These are phyloP conservation scores for Riptortus pedestris DNA, from an alignment of 1,140 invertebrate species.

Conservation along the genomic window DNA sequence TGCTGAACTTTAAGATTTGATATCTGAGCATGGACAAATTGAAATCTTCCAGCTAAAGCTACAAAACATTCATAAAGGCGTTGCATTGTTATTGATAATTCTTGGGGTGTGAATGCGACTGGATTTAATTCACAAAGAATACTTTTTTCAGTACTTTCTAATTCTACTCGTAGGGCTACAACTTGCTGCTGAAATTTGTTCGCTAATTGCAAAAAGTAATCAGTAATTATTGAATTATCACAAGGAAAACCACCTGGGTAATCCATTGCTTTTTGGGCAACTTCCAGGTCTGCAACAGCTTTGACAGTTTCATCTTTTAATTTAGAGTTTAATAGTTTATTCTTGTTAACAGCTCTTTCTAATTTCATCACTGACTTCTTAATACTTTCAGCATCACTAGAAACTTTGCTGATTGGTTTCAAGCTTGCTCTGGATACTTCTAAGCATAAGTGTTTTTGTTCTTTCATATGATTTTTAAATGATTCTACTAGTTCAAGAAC, in stretches of 20 bases:
- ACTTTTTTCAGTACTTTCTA: constrained; percentile 16
- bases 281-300: not conserved
- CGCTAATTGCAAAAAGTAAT: constrained; percentile 3
- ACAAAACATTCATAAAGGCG: constrained; percentile 16
- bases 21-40: constrained; percentile 9
- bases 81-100: constrained; percentile 17
- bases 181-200: constrained; percentile 14
- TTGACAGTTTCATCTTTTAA: constrained; percentile 8
- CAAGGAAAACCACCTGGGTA: not conserved
- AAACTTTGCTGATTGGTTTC: constrained; percentile 9
- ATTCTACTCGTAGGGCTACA: not conserved
- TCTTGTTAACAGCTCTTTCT: constrained; percentile 11
- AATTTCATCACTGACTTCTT: constrained; percentile 14
- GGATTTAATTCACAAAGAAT: constrained; percentile 13
- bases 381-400: not conserved
- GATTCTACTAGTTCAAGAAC: constrained; percentile 5
- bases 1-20: constrained; percentile 9
- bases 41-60: constrained; percentile 14
- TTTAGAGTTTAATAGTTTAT: constrained; percentile 9
- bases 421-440: constrained; percentile 12
- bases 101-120: constrained; percentile 8
- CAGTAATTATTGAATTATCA: constrained; percentile 8
- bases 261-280: constrained; percentile 15
- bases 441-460: constrained; percentile 4
- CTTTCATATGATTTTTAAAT: constrained; percentile 9